phyloP scores from a whole-genome alignment of 2,113 vertebrate species.

The Excalfactoria chinensis region DNA sequence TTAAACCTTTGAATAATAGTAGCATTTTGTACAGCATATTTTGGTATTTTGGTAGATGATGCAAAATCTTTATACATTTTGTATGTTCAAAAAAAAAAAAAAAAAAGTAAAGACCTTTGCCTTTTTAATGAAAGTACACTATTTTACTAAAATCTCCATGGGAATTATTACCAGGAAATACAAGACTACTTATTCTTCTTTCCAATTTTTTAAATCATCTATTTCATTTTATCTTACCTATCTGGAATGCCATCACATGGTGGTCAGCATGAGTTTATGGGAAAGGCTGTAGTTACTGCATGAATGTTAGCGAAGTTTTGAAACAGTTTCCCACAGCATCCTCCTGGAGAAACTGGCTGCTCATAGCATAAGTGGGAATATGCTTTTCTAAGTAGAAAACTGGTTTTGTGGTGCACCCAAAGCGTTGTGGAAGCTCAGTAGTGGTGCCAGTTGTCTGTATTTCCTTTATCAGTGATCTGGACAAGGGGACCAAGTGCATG shows the following conservation, averaged over 20 bases:
- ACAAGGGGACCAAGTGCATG: neutral
- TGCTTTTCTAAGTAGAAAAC: neutral
- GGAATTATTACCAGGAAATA: neutral
- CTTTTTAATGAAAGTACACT: neutral
- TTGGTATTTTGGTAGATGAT: neutral
- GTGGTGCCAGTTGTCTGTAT: neutral
- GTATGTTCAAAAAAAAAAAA: neutral
- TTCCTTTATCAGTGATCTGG: neutral
- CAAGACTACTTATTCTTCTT: neutral
- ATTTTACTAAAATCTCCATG: neutral
- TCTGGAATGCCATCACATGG: too few relatives aligned
- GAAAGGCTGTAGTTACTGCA: neutral
- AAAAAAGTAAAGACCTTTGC: neutral
- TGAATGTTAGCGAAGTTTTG: neutral
- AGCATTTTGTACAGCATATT: slow-evolving; percentile 1
- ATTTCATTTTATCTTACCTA: neutral
- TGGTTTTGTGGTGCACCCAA: neutral
- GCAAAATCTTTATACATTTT: neutral
- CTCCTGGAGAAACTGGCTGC: neutral
- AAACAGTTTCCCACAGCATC: neutral
- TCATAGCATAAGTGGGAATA: too few relatives aligned
- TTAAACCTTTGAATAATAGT: neutral
- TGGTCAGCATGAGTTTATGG: neutral
- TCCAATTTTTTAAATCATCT: too few relatives aligned
- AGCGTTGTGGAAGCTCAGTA: neutral